Percentiles rank a stretch among this genome's conserved stretches.
Evolutionary conservation across 64 coral and sea anemone species (phyloP).

Genomic region (Porites lutea): DNA sequence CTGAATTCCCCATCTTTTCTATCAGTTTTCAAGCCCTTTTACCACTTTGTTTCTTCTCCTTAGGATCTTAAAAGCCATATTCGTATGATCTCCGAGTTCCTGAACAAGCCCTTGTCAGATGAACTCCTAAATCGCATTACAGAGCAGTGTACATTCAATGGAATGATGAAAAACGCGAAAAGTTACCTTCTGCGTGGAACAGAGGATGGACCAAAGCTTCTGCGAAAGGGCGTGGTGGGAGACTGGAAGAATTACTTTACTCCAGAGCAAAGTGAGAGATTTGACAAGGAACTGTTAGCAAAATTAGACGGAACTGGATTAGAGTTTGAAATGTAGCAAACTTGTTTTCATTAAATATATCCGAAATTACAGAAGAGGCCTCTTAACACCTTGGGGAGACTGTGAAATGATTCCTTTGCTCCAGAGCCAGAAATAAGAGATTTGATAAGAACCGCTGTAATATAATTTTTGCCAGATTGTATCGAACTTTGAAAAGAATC

Average conservation of each 20-base stretch:
- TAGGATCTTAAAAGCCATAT: not conserved
- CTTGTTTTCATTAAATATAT: not conserved
- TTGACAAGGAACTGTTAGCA: not conserved
- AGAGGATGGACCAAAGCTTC: not conserved
- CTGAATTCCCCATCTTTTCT: no score
- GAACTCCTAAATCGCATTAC: not conserved
- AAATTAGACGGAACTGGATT: conserved; percentile 6
- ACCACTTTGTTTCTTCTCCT: no score
- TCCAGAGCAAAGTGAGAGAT: not conserved
- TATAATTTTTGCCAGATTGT: no score
- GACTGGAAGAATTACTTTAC: conserved; percentile 3
- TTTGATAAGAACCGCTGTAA: no score
- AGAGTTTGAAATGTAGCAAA: not conserved
- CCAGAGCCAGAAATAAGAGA: no score
- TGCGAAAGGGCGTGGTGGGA: not conserved
- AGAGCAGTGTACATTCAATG: conserved; percentile 1
- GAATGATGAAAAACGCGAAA: conserved; percentile 2
- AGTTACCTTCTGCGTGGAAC: not conserved
- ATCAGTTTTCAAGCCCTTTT: no score
- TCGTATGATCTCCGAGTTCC: not conserved
- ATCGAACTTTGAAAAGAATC: no score
- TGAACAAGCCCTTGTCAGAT: not conserved
- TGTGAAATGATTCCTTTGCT: no score
- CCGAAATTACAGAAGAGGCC: no score
- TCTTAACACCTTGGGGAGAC: no score